These are phyloP conservation scores for Hermaeophaga mercurialis DNA, from an alignment of 2,888 invertebrate genomes.

Conservation along the genomic window DNA sequence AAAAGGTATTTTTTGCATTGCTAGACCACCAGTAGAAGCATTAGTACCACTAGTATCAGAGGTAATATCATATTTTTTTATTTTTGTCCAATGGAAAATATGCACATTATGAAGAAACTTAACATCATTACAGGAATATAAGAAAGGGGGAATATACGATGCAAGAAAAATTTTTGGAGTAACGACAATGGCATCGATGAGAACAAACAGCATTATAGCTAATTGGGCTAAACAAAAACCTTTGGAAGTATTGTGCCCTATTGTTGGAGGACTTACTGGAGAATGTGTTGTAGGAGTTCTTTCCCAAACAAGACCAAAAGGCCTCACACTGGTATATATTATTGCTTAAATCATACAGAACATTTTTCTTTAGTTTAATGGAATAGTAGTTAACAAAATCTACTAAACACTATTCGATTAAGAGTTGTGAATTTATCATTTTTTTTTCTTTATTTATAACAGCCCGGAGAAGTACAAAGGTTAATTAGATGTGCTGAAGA, in stretches of 20 bases:
- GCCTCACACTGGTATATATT: conserved; percentile 10
- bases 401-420: too few relatives aligned
- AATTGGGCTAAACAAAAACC: conserved; percentile 37
- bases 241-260: conserved; percentile 46
- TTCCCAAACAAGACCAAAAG: conserved; percentile 48
- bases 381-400: too few relatives aligned
- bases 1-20: conserved; percentile 49
- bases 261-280: conserved; percentile 50
- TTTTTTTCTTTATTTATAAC: not conserved
- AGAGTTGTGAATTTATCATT: too few relatives aligned
- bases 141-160: conserved; percentile 50
- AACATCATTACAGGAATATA: conserved; percentile 48
- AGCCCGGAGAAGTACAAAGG: conserved; percentile 36
- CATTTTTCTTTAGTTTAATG: too few relatives aligned
- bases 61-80: conserved; percentile 38
- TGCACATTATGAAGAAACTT: not conserved
- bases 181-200: conserved; percentile 43
- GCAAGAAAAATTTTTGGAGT: conserved; percentile 51
- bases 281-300: conserved; percentile 50
- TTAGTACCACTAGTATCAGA: conserved; percentile 54
- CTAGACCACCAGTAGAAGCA: conserved; percentile 52
- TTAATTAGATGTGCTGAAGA: conserved; percentile 47
- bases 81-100: not conserved
- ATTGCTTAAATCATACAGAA: too few relatives aligned
- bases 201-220: conserved; percentile 47